Conservation (phyloP, 1,140 invertebrate species). For the Aphaenogaster floridana region DNA sequence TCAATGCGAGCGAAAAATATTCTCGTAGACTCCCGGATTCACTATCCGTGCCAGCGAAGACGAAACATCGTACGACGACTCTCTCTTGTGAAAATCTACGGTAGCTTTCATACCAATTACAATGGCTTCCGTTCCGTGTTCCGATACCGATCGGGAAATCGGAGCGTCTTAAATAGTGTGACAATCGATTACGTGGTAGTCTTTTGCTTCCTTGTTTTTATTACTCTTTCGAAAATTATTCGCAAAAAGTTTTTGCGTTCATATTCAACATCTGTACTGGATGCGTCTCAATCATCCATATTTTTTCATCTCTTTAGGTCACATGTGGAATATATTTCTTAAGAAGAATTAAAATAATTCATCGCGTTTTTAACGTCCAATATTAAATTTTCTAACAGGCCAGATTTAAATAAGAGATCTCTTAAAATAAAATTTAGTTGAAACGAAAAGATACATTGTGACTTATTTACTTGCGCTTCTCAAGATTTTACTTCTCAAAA, state of each 20-base stretch:
- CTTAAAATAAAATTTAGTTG: not conserved
- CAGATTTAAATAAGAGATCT: not conserved
- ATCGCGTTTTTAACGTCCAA: not conserved
- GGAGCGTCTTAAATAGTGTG: slow-evolving; percentile 11
- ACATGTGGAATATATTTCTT: not conserved
- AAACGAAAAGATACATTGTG: not conserved
- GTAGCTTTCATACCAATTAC: slow-evolving; percentile 75
- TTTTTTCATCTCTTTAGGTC: not conserved
- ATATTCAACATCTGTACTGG: not conserved
- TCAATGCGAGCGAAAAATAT: slow-evolving; percentile 27
- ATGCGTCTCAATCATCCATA: not conserved
- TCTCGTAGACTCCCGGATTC: slow-evolving; percentile 61
- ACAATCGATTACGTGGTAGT: slow-evolving; percentile 15
- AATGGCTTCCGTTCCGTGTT: slow-evolving; percentile 69
- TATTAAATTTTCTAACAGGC: not conserved
- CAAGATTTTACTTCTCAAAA: not conserved
- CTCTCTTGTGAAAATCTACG: slow-evolving; percentile 75
- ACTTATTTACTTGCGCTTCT: not conserved
- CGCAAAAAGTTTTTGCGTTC: not conserved
- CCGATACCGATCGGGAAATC: slow-evolving; percentile 67
- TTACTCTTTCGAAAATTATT: not conserved
- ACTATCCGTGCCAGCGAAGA: slow-evolving; percentile 71
- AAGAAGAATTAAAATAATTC: not conserved
- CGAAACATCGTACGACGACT: slow-evolving; percentile 67
- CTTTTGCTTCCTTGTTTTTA: not conserved